Conservation (phyloP, 2,797 vertebrate genomes). For the Microctenopoma lineatum region DNA sequence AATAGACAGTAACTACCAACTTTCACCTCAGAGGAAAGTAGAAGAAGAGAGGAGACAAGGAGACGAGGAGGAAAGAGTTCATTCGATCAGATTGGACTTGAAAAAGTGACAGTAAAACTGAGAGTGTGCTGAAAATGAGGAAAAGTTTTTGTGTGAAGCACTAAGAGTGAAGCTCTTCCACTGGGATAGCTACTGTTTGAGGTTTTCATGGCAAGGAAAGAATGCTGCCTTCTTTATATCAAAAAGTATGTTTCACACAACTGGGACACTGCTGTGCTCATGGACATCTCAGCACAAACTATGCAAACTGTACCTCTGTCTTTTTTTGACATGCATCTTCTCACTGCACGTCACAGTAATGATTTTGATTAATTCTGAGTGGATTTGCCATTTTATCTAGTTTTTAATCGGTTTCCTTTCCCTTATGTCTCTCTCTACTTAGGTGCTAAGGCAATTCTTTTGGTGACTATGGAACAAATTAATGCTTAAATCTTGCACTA, state of each 20-base stretch:
- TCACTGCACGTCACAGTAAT: constrained; percentile 13
- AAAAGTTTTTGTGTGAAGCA: constrained; percentile 55
- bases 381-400: background rate
- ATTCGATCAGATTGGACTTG: constrained; percentile 56
- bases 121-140: constrained; percentile 64
- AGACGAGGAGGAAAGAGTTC: constrained; percentile 39
- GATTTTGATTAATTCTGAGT: constrained; percentile 4
- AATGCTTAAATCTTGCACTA: no score
- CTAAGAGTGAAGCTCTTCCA: constrained; percentile 47
- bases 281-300: constrained; percentile 31
- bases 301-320: constrained; percentile 7
- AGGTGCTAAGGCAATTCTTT: constrained; percentile 14
- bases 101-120: constrained; percentile 52
- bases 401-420: constrained; percentile 1
- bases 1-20: constrained; percentile 68
- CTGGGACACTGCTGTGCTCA: constrained; percentile 37
- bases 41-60: constrained; percentile 35
- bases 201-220: constrained; percentile 40
- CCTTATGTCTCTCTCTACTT: background rate
- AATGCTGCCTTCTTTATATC: constrained; percentile 37
- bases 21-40: constrained; percentile 54
- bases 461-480: constrained; percentile 6
- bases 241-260: constrained; percentile 44
- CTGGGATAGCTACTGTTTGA: constrained; percentile 47
- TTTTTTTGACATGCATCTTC: constrained; percentile 7